phyloP scores from a whole-genome alignment of 2,113 vertebrate species.

The Grus americana region DNA sequence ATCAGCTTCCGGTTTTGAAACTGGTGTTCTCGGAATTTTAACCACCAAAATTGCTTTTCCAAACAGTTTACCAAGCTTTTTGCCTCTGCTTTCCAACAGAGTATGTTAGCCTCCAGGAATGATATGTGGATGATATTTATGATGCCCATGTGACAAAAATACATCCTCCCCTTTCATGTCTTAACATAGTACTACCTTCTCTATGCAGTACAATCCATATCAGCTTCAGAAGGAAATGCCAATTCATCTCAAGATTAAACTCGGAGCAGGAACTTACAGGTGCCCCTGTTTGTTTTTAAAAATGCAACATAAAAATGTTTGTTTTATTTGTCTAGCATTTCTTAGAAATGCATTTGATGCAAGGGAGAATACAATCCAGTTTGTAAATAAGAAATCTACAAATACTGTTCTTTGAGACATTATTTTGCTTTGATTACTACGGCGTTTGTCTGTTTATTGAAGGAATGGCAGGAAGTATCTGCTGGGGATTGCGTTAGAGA shows the following conservation, averaged over 20 bases:
- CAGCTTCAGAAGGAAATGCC: neutral
- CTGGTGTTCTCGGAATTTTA: neutral
- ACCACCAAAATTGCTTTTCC: neutral
- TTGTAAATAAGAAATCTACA: neutral
- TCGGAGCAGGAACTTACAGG: neutral
- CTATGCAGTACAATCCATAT: neutral
- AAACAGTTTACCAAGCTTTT: neutral
- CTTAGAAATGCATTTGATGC: neutral
- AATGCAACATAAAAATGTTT: neutral
- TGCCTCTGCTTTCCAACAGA: neutral
- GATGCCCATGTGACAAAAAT: neutral
- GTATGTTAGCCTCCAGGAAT: neutral
- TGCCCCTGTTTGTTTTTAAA: neutral
- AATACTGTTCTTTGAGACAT: neutral
- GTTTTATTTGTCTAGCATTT: neutral
- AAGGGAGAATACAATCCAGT: neutral
- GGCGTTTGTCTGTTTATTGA: neutral
- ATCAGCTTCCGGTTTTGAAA: neutral
- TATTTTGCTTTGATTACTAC: neutral
- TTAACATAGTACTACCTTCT: neutral
- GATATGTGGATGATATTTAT: neutral
- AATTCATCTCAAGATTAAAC: neutral
- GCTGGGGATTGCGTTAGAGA: neutral
- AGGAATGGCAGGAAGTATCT: neutral
- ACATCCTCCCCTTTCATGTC: neutral